Conservation (phyloP, 30 jellyfish, hydroid and myxozoan species). For the Aurelia sp. region DNA sequence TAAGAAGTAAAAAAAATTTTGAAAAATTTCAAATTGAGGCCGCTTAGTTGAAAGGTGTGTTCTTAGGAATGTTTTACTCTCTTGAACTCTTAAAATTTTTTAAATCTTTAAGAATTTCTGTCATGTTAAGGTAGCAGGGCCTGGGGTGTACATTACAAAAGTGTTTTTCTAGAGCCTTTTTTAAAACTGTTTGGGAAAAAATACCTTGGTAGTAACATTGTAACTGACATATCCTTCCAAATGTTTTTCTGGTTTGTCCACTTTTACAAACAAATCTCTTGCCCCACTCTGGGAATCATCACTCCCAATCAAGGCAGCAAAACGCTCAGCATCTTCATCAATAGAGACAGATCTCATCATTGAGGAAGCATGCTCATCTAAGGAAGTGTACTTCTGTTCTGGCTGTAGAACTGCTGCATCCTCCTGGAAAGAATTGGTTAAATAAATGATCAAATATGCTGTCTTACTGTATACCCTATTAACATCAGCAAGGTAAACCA, state of each 20-base stretch:
- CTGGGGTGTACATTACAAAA: background rate
- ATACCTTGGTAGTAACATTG: conserved; percentile 86
- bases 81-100: too few species aligned
- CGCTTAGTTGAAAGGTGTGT: too few species aligned
- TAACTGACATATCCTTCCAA: conserved; percentile 96
- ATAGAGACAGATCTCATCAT: conserved; percentile 96
- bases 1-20: too few species aligned
- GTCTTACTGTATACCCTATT: too few species aligned
- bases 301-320: conserved; percentile 61
- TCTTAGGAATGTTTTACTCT: too few species aligned
- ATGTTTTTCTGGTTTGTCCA: conserved; percentile 95
- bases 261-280: conserved; percentile 92
- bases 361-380: conserved; percentile 91
- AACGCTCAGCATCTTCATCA: conserved; percentile 82
- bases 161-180: background rate
- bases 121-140: too few species aligned
- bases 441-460: too few species aligned
- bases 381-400: conserved; percentile 88
- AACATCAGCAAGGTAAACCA: too few species aligned
- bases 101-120: too few species aligned
- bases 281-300: conserved; percentile 75
- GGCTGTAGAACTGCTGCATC: conserved; percentile 74
- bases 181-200: background rate
- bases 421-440: conserved; percentile 11
- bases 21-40: too few species aligned